Percentiles rank a stretch among this genome's conserved stretches.
Conservation (phyloP, 2,888 invertebrate genomes). For the Sceliomorpha sp. region DNA sequence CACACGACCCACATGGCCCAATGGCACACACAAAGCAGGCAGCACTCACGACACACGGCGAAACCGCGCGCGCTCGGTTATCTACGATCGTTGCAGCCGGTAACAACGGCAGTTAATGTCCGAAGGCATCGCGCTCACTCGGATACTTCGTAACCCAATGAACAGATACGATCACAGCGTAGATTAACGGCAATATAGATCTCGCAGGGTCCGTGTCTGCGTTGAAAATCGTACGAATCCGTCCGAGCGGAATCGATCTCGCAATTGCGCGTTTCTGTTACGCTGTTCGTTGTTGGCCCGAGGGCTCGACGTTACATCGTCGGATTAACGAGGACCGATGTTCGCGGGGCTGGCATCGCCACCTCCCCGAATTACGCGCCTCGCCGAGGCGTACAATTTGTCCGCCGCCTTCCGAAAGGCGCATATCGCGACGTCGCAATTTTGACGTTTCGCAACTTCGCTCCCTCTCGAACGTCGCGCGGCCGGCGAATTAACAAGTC, state of each 20-base stretch:
- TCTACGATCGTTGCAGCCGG: conserved; percentile 76
- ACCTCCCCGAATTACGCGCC: not conserved
- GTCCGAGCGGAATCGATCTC: conserved; percentile 58
- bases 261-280: conserved; percentile 31
- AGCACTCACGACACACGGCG: conserved; percentile 72
- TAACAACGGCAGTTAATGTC: conserved; percentile 79
- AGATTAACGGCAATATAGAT: conserved; percentile 78
- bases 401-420: not conserved
- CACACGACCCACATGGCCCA: conserved; percentile 74
- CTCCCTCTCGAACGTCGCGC: too few relatives aligned
- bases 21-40: conserved; percentile 65
- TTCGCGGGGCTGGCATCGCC: not conserved
- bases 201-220: conserved; percentile 62
- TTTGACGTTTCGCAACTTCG: too few relatives aligned
- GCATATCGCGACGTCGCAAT: too few relatives aligned
- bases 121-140: conserved; percentile 72
- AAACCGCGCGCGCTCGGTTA: conserved; percentile 70
- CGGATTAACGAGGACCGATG: conserved; percentile 25
- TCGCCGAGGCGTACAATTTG: not conserved
- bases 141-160: conserved; percentile 76
- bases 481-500: too few relatives aligned
- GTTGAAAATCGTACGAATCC: conserved; percentile 59
- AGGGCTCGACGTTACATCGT: conserved; percentile 23
- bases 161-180: conserved; percentile 78
- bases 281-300: not conserved